Percentiles rank a stretch among this genome's conserved stretches.
Conservation (phyloP, 1,140 invertebrate species). For the Platyscapa corneri region DNA sequence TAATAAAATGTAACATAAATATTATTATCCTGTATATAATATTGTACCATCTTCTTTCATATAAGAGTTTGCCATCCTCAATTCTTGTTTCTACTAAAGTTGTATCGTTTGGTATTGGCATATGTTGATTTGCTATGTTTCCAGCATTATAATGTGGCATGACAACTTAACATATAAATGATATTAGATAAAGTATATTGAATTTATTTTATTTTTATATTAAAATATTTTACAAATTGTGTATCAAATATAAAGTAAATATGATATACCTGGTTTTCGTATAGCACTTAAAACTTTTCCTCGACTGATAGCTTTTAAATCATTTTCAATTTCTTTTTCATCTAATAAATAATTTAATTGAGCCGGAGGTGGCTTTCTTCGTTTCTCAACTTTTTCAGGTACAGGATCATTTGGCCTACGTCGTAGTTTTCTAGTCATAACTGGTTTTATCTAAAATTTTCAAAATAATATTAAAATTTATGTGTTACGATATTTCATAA, state of each 20-base stretch:
- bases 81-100: conserved; percentile 86
- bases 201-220: background rate
- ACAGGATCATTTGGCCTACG: conserved; percentile 94
- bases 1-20: background rate
- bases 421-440: conserved; percentile 90
- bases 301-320: conserved; percentile 88
- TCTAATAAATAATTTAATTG: conserved; percentile 91
- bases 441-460: conserved; percentile 78
- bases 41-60: conserved; percentile 91
- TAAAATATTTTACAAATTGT: background rate
- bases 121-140: conserved; percentile 68
- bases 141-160: conserved; percentile 71
- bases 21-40: conserved; percentile 24
- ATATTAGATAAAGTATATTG: background rate
- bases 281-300: conserved; percentile 76
- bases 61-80: conserved; percentile 95
- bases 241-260: background rate
- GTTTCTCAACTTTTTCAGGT: conserved; percentile 86
- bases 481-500: background rate
- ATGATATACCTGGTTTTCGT: conserved; percentile 72
- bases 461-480: conserved; percentile 10
- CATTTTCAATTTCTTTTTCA: conserved; percentile 91
- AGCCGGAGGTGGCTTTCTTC: conserved; percentile 86
- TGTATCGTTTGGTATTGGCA: conserved; percentile 66
- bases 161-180: conserved; percentile 60